These are phyloP conservation scores for Sander lucioperca DNA, from an alignment of 2,113 vertebrate species.

Conservation along the genomic window DNA sequence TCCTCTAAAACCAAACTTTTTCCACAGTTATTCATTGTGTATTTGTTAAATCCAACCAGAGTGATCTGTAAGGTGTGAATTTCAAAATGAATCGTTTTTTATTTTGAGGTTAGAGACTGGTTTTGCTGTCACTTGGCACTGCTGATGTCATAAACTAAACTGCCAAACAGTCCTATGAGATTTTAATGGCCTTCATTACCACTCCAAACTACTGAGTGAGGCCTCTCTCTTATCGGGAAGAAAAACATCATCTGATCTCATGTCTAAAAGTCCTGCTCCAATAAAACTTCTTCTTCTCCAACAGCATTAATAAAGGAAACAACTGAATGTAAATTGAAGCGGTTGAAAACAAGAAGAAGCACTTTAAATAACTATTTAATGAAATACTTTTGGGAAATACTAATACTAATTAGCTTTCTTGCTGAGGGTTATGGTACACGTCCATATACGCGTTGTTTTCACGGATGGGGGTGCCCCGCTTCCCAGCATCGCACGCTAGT, in stretches of 20 bases:
- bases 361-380: neutral
- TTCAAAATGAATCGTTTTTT: neutral
- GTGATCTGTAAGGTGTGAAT: neutral
- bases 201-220: neutral
- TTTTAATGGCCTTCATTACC: neutral
- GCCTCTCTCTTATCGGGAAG: neutral
- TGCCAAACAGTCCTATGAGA: neutral
- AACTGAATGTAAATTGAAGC: neutral
- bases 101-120: neutral
- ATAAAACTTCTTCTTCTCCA: neutral
- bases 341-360: neutral
- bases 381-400: neutral
- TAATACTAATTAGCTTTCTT: neutral
- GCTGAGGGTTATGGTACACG: neutral
- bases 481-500: too few species aligned
- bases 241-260: neutral
- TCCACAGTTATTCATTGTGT: neutral
- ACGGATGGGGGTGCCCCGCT: too few species aligned
- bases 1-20: neutral
- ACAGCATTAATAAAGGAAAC: neutral
- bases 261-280: neutral
- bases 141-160: conserved; percentile 6
- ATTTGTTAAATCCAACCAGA: neutral
- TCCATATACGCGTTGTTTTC: too few species aligned
- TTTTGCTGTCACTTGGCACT: neutral